Evolutionary conservation across 2,888 invertebrate genomes (phyloP), one percentile per base, ranked within the genome.

Genomic region (Tipula helvola): DNA sequence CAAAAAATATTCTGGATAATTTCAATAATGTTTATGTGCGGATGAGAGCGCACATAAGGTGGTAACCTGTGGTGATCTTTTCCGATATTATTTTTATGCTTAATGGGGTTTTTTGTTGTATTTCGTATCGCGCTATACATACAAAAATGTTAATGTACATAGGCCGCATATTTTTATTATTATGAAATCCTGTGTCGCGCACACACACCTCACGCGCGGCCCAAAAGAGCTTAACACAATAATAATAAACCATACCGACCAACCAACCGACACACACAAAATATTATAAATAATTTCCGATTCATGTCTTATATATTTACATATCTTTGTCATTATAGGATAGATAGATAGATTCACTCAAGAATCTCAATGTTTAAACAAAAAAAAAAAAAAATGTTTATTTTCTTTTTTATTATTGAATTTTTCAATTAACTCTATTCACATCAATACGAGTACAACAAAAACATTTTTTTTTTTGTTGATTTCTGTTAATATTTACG

Each of bases 401-500:
- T 71, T 71, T 57, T 71, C 28, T 28, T 71, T 71, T 71, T 71
- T 71, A 71, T 71, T 71, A 71, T 71, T 71, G 71, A 71, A 71
- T 71, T 71, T 71, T 71, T 71, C 71, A 71, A 71, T 71, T 71
- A 71, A 71, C 71, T 57, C 52, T 71, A 71, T 71, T 71, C 71
- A 71, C 71, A 71, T 71, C 71, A 28, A 71, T 71, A 28, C 28
- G 28, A 28, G 28, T 28, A 28, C 71, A 71, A 71, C 71, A 28
- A 57, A 57, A 57, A 57, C 16, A 16, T 5, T 28, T 71, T 71
- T 28, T 71, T 71, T 71, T 71, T 28, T 71, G 71, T 71, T 71
- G 71, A 71, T 71, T 71, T 71, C 71, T 71, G 71, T 71, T 71
- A 71, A 71, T 71, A 71, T 71, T 71, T 71, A 71, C 71, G 71